A percentile compares a stretch with the other conserved stretches of the same genome.
Evolutionary conservation across 2,888 invertebrate species (phyloP).

Genomic region (Euclidia mi): DNA sequence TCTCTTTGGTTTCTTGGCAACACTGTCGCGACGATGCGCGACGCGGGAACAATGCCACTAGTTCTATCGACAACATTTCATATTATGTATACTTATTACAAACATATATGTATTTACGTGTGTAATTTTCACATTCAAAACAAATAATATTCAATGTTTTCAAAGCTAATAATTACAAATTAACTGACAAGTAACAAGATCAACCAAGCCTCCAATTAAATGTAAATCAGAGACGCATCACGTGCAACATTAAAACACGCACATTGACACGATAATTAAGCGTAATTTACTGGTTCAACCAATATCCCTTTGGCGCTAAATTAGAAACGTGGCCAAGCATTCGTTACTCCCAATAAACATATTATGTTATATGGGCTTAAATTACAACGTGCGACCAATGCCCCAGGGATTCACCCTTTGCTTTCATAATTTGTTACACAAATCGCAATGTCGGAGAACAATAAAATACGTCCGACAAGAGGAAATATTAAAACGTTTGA

Average conservation of each 20-base stretch:
- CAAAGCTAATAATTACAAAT: background rate
- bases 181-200: background rate
- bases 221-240: conserved; percentile 10
- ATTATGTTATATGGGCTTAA: conserved; percentile 30
- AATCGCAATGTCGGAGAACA: conserved; percentile 29
- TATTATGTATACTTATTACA: too few relatives aligned
- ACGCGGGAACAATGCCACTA: too few relatives aligned
- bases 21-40: too few relatives aligned
- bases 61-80: too few relatives aligned
- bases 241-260: conserved; percentile 5
- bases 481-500: conserved; percentile 35
- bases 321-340: conserved; percentile 30
- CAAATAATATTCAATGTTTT: too few relatives aligned
- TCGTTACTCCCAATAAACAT: conserved; percentile 29
- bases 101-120: too few relatives aligned
- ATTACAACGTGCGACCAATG: conserved; percentile 25
- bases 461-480: conserved; percentile 22
- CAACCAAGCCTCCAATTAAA: conserved; percentile 4
- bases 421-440: conserved; percentile 36
- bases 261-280: conserved; percentile 11
- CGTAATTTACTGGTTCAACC: conserved; percentile 30
- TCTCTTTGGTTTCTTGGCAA: too few relatives aligned
- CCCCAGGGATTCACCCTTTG: conserved; percentile 16
- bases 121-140: too few relatives aligned
- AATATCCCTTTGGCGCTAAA: conserved; percentile 29